phyloP scores from a whole-genome alignment of 1,140 invertebrate species.

The Stratiolaelaps scimitus region DNA sequence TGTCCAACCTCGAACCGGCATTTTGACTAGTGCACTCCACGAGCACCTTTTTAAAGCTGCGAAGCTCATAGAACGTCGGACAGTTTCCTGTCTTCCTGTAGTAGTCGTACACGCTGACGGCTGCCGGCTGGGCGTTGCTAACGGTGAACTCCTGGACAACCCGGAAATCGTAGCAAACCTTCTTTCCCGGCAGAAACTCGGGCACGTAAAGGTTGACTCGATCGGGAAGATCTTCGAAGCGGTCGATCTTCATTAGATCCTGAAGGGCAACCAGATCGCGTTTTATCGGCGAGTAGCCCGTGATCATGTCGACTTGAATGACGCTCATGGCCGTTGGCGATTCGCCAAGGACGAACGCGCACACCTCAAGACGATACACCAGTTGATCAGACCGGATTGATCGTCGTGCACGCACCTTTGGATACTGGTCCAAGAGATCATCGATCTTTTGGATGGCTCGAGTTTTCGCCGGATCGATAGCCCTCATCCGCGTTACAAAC shows the following conservation, averaged over 20 bases:
- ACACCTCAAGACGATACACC: slow-evolving; percentile 30
- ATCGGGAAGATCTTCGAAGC: slow-evolving; percentile 11
- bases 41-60: neutral
- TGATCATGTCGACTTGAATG: slow-evolving; percentile 40
- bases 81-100: slow-evolving; percentile 34
- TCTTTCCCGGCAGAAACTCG: neutral
- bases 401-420: neutral
- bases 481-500: slow-evolving; percentile 29
- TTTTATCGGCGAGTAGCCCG: slow-evolving; percentile 38
- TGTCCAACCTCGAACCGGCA: neutral
- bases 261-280: slow-evolving; percentile 38
- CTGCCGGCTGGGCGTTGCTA: slow-evolving; percentile 39
- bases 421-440: neutral
- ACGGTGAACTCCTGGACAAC: slow-evolving; percentile 37
- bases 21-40: slow-evolving; percentile 13
- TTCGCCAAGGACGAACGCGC: slow-evolving; percentile 32
- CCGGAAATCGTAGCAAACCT: slow-evolving; percentile 37
- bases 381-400: slow-evolving; percentile 27
- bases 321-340: slow-evolving; percentile 39
- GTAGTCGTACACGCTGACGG: slow-evolving; percentile 40
- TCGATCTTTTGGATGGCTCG: neutral
- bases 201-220: slow-evolving; percentile 1
- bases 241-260: slow-evolving; percentile 18
- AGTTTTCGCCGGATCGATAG: neutral
- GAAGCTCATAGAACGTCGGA: slow-evolving; percentile 9